Conservation (phyloP, 2,797 vertebrate genomes). For the Synanceia verrucosa region DNA sequence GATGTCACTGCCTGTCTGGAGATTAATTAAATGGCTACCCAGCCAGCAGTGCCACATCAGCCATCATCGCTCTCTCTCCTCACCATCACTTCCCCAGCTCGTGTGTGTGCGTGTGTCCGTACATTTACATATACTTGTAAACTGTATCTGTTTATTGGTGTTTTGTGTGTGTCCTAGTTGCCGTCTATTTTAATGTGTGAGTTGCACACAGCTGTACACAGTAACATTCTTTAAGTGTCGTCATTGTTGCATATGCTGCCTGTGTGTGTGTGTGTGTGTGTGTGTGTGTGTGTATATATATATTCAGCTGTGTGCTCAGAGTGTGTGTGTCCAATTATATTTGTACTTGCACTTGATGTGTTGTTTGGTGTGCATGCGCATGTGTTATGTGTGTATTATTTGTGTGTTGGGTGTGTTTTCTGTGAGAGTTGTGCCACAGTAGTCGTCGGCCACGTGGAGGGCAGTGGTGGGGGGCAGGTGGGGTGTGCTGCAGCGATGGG, state of each 20-base stretch:
- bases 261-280: slow-evolving; percentile 14
- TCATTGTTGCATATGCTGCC: slow-evolving; percentile 6
- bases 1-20: slow-evolving; percentile 68
- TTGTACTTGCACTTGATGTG: background rate
- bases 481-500: background rate
- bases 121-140: slow-evolving; percentile 11
- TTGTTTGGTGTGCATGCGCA: slow-evolving; percentile 3
- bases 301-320: background rate
- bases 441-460: slow-evolving; percentile 35
- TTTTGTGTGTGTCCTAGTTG: background rate
- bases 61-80: slow-evolving; percentile 65
- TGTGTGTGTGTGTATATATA: background rate
- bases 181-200: slow-evolving; percentile 17
- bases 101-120: background rate
- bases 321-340: slow-evolving; percentile 30
- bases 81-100: slow-evolving; percentile 39
- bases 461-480: background rate
- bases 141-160: slow-evolving; percentile 13
- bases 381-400: slow-evolving; percentile 2
- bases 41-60: slow-evolving; percentile 68
- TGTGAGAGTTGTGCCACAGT: slow-evolving; percentile 10
- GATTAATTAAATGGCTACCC: slow-evolving; percentile 78
- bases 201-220: slow-evolving; percentile 2
- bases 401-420: slow-evolving; percentile 20
- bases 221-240: slow-evolving; percentile 6